Evolutionary conservation across 1,140 invertebrate species (phyloP).

Genomic region (Drosophila insularis): DNA sequence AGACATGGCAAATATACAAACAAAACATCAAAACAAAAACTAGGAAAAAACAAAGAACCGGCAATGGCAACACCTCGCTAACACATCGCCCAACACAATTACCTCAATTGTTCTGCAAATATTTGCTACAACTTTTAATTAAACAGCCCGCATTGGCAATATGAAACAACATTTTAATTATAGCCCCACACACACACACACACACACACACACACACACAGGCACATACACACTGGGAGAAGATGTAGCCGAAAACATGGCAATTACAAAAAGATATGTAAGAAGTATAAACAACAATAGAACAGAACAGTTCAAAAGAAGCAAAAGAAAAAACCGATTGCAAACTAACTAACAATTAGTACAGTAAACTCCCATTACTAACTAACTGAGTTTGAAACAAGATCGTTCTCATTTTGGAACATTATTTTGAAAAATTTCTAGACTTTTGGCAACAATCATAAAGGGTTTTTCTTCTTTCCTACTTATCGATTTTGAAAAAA

Average conservation of each 20-base stretch:
- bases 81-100: slow-evolving; percentile 22
- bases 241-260: slow-evolving; percentile 53
- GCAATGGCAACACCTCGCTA: slow-evolving; percentile 4
- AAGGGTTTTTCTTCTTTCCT: no score
- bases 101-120: slow-evolving; percentile 58
- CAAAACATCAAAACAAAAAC: not conserved
- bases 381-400: no score
- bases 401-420: no score
- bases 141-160: slow-evolving; percentile 31
- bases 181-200: slow-evolving; percentile 14
- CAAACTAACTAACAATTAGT: not conserved
- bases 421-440: no score
- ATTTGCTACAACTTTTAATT: slow-evolving; percentile 76
- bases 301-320: slow-evolving; percentile 1
- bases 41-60: no score
- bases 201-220: no score
- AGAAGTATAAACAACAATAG: not conserved
- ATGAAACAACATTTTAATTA: slow-evolving; percentile 63
- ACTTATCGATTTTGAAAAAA: no score
- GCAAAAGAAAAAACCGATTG: not conserved
- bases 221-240: slow-evolving; percentile 25
- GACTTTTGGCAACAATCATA: no score
- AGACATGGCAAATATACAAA: not conserved
- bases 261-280: slow-evolving; percentile 59
- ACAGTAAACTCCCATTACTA: not conserved